A percentile compares a stretch with the other conserved stretches of the same genome.
Conservation (phyloP, 2,797 vertebrate genomes). For the Choloepus didactylus region DNA sequence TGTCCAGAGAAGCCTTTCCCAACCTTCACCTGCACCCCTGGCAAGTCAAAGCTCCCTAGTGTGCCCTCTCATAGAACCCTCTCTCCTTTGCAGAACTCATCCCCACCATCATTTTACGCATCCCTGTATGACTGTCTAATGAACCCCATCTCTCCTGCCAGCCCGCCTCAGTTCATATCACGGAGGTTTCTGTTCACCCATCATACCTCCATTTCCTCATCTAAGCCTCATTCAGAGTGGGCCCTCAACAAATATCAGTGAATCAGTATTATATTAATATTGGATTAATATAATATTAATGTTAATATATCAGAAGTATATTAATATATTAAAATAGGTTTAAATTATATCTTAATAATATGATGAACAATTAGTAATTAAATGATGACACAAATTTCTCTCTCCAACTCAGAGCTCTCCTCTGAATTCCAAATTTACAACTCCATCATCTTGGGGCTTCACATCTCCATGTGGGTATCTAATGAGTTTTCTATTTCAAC, state of each 20-base stretch:
- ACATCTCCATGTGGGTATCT: background rate
- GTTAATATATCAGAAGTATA: background rate
- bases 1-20: background rate
- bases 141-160: background rate
- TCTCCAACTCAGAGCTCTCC: background rate
- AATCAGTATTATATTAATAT: background rate
- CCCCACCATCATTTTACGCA: background rate
- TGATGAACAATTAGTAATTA: background rate
- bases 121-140: background rate
- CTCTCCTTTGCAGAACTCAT: background rate
- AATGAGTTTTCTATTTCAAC: slow-evolving; percentile 9
- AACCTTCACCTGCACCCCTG: background rate
- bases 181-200: background rate
- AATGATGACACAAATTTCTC: slow-evolving; percentile 24
- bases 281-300: background rate
- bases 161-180: background rate
- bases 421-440: slow-evolving; percentile 32
- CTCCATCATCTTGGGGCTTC: background rate
- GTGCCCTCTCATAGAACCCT: background rate
- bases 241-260: background rate
- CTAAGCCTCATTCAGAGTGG: background rate
- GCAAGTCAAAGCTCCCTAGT: background rate
- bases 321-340: background rate
- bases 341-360: background rate
- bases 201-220: background rate